Evolutionary conservation across 2,113 vertebrate genomes (phyloP).

Genomic region (Periophthalmodon schlosseri): DNA sequence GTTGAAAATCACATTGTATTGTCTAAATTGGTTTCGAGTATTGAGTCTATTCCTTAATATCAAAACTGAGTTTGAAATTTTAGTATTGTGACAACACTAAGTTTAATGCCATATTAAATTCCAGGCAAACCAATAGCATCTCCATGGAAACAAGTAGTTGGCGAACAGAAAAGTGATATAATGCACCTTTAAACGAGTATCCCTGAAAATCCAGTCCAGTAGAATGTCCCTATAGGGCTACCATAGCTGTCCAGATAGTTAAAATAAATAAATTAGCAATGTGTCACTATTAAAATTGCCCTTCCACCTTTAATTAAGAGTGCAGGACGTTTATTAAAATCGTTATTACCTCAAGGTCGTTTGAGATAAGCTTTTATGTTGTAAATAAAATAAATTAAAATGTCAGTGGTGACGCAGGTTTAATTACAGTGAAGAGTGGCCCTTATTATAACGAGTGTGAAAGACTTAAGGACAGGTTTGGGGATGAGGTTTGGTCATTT

Average conservation of each 20-base stretch:
- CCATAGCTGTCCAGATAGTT: neutral
- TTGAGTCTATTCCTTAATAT: too few species aligned
- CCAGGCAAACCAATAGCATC: too few species aligned
- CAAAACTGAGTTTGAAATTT: too few species aligned
- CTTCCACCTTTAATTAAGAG: neutral
- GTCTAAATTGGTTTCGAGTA: too few species aligned
- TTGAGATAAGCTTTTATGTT: neutral
- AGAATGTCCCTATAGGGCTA: neutral
- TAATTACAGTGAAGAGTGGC: constrained; percentile 13
- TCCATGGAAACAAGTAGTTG: too few species aligned
- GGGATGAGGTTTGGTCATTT: neutral
- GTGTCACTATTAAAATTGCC: neutral
- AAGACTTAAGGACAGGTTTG: neutral
- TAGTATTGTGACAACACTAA: too few species aligned
- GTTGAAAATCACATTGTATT: too few species aligned
- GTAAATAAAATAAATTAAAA: constrained; percentile 12
- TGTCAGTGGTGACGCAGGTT: neutral
- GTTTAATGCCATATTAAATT: too few species aligned
- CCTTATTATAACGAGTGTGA: neutral
- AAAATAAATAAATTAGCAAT: neutral
- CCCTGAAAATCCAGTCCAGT: too few species aligned
- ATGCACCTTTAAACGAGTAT: too few species aligned
- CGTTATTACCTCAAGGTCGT: neutral
- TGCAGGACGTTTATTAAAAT: neutral
- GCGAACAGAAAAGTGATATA: too few species aligned